These are phyloP conservation scores for Lycaena phlaeas DNA, from an alignment of 2,888 invertebrate species.

Conservation along the genomic window DNA sequence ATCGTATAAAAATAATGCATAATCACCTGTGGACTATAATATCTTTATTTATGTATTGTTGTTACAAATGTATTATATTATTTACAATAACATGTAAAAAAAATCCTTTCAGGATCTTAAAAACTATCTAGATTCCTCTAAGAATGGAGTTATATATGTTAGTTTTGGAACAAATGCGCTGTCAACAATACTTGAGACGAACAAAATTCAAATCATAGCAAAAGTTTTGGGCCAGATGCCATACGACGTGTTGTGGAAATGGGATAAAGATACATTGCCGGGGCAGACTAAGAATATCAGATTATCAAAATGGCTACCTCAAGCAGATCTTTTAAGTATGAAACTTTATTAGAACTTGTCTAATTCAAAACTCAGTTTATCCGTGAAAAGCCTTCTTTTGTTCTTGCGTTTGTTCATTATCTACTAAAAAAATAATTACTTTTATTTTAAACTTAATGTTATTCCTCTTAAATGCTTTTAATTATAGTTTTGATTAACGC, in stretches of 20 bases:
- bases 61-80: too few relatives aligned
- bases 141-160: conserved; percentile 35
- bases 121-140: conserved; percentile 29
- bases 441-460: too few relatives aligned
- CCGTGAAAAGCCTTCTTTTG: too few relatives aligned
- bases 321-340: conserved; percentile 32
- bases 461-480: too few relatives aligned
- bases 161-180: conserved; percentile 36
- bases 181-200: background rate
- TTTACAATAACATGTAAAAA: too few relatives aligned
- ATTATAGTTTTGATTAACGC: too few relatives aligned
- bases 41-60: too few relatives aligned
- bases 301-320: conserved; percentile 40
- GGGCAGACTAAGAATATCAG: conserved; percentile 30
- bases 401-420: too few relatives aligned
- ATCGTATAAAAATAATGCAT: too few relatives aligned
- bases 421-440: too few relatives aligned
- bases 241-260: conserved; percentile 40
- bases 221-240: background rate
- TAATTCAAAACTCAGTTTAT: too few relatives aligned
- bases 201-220: background rate
- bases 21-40: too few relatives aligned
- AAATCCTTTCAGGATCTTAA: conserved; percentile 30
- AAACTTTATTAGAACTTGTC: conserved; percentile 7
- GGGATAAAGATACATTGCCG: conserved; percentile 30